These are phyloP conservation scores for Anolis carolinensis DNA, from an alignment of 2,113 vertebrate genomes.

Conservation along the genomic window DNA sequence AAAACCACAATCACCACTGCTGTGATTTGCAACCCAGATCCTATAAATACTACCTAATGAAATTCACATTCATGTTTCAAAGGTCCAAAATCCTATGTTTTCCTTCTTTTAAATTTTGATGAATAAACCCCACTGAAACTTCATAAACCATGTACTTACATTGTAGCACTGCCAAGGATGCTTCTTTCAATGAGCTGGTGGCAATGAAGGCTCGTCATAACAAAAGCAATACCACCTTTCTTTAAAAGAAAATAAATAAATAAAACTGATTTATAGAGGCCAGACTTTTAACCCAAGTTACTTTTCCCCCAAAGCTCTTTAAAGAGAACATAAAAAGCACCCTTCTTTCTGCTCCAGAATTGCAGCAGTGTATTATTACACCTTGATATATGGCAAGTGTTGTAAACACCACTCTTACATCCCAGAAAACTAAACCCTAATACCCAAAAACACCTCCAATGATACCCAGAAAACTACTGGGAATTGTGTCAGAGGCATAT, in stretches of 20 bases:
- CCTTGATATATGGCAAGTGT: background rate
- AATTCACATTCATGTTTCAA: conserved; percentile 30
- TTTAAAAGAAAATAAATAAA: conserved; percentile 56
- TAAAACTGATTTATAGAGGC: conserved; percentile 68
- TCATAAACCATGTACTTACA: conserved; percentile 76
- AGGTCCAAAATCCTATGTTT: conserved; percentile 22
- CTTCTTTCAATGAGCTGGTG: conserved; percentile 87
- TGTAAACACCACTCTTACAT: background rate
- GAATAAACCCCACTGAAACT: background rate
- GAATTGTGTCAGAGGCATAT: background rate
- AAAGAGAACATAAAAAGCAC: conserved; percentile 47
- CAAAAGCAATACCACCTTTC: conserved; percentile 84
- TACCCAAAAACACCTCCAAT: background rate
- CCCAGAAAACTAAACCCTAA: background rate
- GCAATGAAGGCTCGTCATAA: conserved; percentile 86
- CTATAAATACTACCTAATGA: background rate
- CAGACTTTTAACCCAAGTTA: conserved; percentile 51
- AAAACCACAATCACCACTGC: conserved; percentile 26
- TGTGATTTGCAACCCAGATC: background rate
- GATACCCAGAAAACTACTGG: background rate
- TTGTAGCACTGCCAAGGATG: conserved; percentile 76
- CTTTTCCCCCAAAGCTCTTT: conserved; percentile 41
- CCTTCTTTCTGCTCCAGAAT: conserved; percentile 30
- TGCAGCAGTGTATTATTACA: background rate
- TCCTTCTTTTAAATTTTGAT: conserved; percentile 7